Conservation (phyloP, 37 sponge, comb jelly and placozoan species). For the Sycon ciliatum region DNA sequence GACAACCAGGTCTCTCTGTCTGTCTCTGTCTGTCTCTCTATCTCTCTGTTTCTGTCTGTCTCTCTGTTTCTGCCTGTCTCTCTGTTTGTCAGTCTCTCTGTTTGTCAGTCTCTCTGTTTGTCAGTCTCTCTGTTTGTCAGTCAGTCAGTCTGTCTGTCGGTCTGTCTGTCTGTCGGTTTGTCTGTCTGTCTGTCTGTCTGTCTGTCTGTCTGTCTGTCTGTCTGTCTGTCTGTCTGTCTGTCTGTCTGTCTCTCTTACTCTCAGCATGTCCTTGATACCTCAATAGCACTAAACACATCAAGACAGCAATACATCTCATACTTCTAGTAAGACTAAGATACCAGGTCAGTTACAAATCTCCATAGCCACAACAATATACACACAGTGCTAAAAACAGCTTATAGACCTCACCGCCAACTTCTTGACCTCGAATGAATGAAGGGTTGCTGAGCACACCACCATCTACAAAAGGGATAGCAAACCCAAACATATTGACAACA, state of each 20-base stretch:
- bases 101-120: neutral
- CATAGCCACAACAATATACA: too few species aligned
- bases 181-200: neutral
- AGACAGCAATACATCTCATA: too few species aligned
- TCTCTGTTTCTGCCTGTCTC: neutral
- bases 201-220: neutral
- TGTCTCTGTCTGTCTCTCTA: too few species aligned
- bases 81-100: neutral
- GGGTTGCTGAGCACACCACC: constrained; percentile 94
- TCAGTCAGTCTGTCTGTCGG: neutral
- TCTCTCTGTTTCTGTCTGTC: too few species aligned
- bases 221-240: neutral
- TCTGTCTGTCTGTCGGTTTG: neutral
- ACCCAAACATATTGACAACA: constrained; percentile 18
- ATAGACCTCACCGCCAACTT: constrained; percentile 72
- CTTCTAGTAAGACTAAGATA: too few species aligned
- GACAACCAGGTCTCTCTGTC: too few species aligned
- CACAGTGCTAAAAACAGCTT: too few species aligned
- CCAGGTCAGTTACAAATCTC: too few species aligned
- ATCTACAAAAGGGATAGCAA: constrained; percentile 37
- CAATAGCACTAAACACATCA: too few species aligned
- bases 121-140: neutral
- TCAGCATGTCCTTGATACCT: neutral
- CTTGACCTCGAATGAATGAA: constrained; percentile 81
- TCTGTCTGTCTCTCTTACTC: neutral